These are phyloP conservation scores for Biston stratarius DNA, from an alignment of 2,888 invertebrate species.

Conservation along the genomic window DNA sequence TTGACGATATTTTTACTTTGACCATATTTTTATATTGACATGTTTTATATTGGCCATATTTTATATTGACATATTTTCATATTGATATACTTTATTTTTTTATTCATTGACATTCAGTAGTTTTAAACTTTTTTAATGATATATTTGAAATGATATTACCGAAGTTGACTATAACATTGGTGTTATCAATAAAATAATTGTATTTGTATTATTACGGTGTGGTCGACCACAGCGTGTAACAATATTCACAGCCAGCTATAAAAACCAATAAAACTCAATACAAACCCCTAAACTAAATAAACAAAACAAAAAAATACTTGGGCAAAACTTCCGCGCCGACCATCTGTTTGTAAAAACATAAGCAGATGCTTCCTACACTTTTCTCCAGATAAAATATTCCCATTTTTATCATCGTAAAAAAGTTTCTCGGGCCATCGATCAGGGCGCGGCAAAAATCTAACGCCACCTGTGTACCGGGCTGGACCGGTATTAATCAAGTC, in stretches of 20 bases:
- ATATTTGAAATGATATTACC: too few relatives aligned
- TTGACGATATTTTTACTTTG: too few relatives aligned
- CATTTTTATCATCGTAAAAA: conserved; percentile 24
- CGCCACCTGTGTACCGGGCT: conserved; percentile 14
- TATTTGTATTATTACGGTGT: too few relatives aligned
- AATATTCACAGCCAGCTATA: neutral
- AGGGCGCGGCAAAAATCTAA: conserved; percentile 17
- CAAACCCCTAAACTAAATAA: conserved; percentile 2
- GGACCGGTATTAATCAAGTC: conserved; percentile 9
- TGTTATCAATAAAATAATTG: too few relatives aligned
- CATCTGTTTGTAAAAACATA: conserved; percentile 18
- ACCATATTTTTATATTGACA: too few relatives aligned
- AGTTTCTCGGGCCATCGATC: conserved; percentile 21
- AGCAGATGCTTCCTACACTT: conserved; percentile 20
- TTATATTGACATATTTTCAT: too few relatives aligned
- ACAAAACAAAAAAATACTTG: conserved; percentile 17
- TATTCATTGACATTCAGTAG: too few relatives aligned
- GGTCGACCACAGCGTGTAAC: too few relatives aligned
- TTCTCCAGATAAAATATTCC: conserved; percentile 20
- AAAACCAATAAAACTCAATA: conserved; percentile 7
- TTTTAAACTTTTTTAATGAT: too few relatives aligned
- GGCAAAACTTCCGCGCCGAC: conserved; percentile 16
- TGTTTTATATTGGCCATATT: too few relatives aligned
- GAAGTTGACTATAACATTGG: too few relatives aligned
- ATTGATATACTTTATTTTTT: too few relatives aligned